Conservation (phyloP, 2,888 invertebrate genomes). For the Pycnomerus fuliginosus region DNA sequence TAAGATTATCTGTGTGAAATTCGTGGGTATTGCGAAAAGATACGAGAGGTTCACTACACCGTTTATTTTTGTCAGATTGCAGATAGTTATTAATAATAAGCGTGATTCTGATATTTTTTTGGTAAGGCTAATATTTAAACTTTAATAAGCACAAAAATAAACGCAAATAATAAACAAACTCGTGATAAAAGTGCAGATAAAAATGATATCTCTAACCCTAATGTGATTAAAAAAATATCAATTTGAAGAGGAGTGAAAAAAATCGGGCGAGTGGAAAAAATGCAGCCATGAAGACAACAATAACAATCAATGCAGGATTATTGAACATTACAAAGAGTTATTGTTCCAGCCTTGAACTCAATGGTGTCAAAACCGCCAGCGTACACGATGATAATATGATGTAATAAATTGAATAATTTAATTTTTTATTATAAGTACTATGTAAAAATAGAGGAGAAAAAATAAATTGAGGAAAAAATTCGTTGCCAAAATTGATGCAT, state of each 20-base stretch:
- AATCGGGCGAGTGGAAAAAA: slow-evolving; percentile 2
- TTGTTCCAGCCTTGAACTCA: slow-evolving; percentile 30
- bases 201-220: slow-evolving; percentile 21
- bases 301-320: slow-evolving; percentile 26
- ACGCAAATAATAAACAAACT: slow-evolving; percentile 23
- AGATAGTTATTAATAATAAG: too few species aligned
- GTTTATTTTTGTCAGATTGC: too few species aligned
- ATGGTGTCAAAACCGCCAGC: slow-evolving; percentile 22
- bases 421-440: slow-evolving; percentile 14
- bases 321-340: slow-evolving; percentile 24
- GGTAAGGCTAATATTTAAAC: too few species aligned
- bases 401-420: slow-evolving; percentile 34
- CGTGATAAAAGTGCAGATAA: slow-evolving; percentile 24
- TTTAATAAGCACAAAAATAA: slow-evolving; percentile 15
- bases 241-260: slow-evolving; percentile 2
- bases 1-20: too few species aligned
- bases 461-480: slow-evolving; percentile 10
- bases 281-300: slow-evolving; percentile 3
- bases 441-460: slow-evolving; percentile 4
- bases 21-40: too few species aligned
- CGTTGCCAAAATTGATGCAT: too few species aligned
- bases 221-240: slow-evolving; percentile 7
- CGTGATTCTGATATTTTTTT: too few species aligned
- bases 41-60: too few species aligned
- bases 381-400: slow-evolving; percentile 37